Evolutionary conservation across 1,140 invertebrate genomes (phyloP).

Genomic region (Neuroterus valhalla): DNA sequence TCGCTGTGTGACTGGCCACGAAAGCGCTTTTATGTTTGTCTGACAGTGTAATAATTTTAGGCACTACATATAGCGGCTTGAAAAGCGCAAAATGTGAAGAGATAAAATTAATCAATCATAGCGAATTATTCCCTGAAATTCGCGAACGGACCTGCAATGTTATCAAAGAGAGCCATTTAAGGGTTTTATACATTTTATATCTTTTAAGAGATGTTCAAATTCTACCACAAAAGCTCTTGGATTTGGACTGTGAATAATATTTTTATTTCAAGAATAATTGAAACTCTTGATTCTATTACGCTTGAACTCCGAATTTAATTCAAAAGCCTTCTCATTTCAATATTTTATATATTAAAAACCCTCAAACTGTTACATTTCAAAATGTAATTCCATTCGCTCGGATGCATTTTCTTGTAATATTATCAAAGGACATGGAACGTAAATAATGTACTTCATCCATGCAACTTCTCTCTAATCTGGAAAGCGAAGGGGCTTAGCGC

Average conservation of each 20-base stretch:
- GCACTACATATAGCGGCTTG: background rate
- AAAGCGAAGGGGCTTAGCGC: background rate
- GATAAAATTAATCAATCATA: constrained; percentile 25
- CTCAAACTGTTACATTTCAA: background rate
- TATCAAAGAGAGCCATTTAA: background rate
- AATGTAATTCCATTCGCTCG: background rate
- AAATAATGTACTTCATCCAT: background rate
- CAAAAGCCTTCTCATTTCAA: no score
- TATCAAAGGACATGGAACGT: background rate
- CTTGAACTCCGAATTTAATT: no score
- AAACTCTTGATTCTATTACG: no score
- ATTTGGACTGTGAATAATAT: no score
- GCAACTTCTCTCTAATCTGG: constrained; percentile 9
- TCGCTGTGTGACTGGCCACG: constrained; percentile 1
- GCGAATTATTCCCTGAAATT: constrained; percentile 6
- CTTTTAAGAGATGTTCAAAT: background rate
- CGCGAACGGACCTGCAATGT: background rate
- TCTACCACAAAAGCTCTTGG: background rate
- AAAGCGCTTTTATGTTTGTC: constrained; percentile 15
- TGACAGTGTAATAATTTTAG: constrained; percentile 24
- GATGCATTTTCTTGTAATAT: background rate
- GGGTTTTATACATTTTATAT: background rate
- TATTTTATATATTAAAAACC: background rate
- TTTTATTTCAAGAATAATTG: no score
- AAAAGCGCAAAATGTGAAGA: constrained; percentile 26